Evolutionary conservation across 2,113 vertebrate species (phyloP).

Genomic region (Bubo blakistoni): DNA sequence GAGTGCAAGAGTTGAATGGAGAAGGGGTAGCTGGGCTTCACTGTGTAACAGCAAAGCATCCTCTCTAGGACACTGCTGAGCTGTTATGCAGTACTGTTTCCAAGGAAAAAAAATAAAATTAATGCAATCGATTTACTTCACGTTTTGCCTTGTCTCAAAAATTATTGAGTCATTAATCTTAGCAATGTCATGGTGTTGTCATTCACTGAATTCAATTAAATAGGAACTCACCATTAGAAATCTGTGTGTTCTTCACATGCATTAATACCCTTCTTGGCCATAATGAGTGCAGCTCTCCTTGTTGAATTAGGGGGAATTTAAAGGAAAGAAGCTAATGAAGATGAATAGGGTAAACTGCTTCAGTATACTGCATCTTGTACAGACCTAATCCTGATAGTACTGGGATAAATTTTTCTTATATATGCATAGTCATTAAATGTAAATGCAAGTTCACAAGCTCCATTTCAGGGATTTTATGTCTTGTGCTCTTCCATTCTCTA

Average conservation of each 20-base stretch:
- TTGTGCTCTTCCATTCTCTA: not conserved
- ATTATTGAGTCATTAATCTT: slow-evolving; percentile 69
- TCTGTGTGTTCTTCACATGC: not conserved
- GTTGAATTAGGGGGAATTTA: not conserved
- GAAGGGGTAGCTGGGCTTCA: not conserved
- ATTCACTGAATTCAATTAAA: slow-evolving; percentile 36
- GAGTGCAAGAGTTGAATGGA: not conserved
- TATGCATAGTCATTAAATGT: not conserved
- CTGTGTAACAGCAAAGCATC: not conserved
- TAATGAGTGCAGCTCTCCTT: not conserved
- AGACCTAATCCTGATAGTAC: not conserved
- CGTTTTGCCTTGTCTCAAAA: slow-evolving; percentile 65
- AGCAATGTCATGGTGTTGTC: slow-evolving; percentile 55
- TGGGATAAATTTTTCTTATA: not conserved
- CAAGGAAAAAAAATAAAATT: not conserved
- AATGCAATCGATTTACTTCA: slow-evolving; percentile 51
- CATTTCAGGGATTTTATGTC: not conserved
- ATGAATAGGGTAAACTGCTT: not conserved
- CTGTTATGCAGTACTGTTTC: not conserved
- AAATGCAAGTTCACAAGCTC: not conserved
- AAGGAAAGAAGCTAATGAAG: slow-evolving; percentile 4
- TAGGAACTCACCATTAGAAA: slow-evolving; percentile 13
- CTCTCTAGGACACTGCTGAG: not conserved
- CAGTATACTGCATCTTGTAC: not conserved
- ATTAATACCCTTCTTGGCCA: not conserved